Evolutionary conservation across 2,888 invertebrate genomes (phyloP).

Genomic region (Caprella mutica): DNA sequence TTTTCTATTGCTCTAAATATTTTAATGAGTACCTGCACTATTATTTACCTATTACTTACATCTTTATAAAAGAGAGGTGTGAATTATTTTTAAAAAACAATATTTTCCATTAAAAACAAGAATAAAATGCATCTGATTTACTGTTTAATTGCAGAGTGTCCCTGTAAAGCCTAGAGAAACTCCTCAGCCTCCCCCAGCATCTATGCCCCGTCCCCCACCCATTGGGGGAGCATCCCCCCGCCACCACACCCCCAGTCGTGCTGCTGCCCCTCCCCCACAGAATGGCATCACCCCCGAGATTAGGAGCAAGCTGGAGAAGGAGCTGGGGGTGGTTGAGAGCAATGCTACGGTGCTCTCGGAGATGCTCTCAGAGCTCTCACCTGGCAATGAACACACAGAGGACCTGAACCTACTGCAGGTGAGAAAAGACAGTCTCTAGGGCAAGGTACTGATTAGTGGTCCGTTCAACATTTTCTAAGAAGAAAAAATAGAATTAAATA

Average conservation of each 20-base stretch:
- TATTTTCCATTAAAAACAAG: too few species aligned
- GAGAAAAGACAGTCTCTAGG: too few species aligned
- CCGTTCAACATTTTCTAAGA: too few species aligned
- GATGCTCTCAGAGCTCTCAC: constrained; percentile 82
- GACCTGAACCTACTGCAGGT: constrained; percentile 79
- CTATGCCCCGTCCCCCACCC: constrained; percentile 36
- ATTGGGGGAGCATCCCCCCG: constrained; percentile 36
- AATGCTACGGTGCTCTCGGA: constrained; percentile 90
- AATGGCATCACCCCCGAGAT: constrained; percentile 57
- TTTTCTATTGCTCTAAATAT: too few species aligned
- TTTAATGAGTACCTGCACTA: too few species aligned
- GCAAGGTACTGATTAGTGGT: too few species aligned
- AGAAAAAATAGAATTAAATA: too few species aligned
- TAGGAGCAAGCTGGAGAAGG: constrained; percentile 74
- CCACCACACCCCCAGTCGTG: constrained; percentile 26
- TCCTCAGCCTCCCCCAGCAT: not conserved
- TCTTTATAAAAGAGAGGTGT: too few species aligned
- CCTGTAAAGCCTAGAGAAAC: not conserved
- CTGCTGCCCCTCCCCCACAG: too few species aligned
- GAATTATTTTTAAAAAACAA: not conserved
- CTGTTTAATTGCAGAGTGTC: not conserved
- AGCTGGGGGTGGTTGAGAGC: constrained; percentile 83
- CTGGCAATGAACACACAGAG: constrained; percentile 68
- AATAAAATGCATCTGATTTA: too few species aligned
- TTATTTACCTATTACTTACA: too few species aligned